Evolutionary conservation across 2,113 vertebrate genomes (phyloP), one percentile per base, ranked within the genome.

Genomic region (Clarias macrocephalus): DNA sequence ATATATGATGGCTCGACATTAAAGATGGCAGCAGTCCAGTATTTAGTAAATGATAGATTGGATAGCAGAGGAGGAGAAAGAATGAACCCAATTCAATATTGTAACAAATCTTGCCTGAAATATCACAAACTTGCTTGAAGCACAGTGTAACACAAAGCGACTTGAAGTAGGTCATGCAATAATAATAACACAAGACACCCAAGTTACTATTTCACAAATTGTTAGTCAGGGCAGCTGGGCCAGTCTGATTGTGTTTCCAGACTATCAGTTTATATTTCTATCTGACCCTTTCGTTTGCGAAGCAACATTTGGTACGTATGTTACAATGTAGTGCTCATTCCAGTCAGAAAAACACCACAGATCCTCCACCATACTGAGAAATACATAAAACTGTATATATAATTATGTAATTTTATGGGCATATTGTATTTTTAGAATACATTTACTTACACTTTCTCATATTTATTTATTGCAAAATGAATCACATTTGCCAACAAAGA

Each of bases 151-250:
- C 48, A 42, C 19, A 48, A 73, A 84, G 68, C 30, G 16, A 23
- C 13, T 75, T 15, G 16, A 73, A 84, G 83, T 84, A 84, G 66
- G 83, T 73, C 68, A 84, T 59, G 54, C 30, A 81, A 15, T 62
- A 81, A 62, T 81, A 81, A 60, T 30, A 81, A 60, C 57, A 21
- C 30, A 59, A 62, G 57, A 10, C 30, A 80, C 79, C 19, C 28
- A 81, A 81, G 57, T 81, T 81, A 52, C 79, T 25, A 42, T 62
- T 12, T 33, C 10, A 59, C 56, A 80, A 13, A 33, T 30, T 80
- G 28, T 19, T 18, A 30, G 13, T 54, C 76, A 59, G 77, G 28
- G 3, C 18, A 80, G 3, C 18, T 4, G 18, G 28, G 28, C 59
- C 56, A 59, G 21, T 30, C n/a, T 21, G 9, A 80, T 57, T 80